Percentiles rank a stretch among this genome's conserved stretches.
Conservation (phyloP, 1,140 invertebrate species). For the Aethina tumida region DNA sequence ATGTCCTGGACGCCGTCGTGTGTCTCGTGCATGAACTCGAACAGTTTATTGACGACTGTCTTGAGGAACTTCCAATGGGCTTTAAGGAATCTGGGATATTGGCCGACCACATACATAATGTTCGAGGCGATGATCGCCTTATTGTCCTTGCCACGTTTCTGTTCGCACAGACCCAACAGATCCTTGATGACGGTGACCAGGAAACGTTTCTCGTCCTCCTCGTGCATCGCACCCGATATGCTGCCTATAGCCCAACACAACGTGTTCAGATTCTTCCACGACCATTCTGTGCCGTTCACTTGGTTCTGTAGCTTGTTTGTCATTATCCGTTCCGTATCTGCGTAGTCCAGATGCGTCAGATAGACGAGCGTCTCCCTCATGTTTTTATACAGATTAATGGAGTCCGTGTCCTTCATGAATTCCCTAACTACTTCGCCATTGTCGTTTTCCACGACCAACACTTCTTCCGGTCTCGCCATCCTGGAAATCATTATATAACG, state of each 20-base stretch:
- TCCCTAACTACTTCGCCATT: constrained; percentile 99
- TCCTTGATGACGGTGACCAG: constrained; percentile 99
- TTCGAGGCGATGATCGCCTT: constrained; percentile 99
- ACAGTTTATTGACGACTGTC: constrained; percentile 99
- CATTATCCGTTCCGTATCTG: constrained; percentile 98
- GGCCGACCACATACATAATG: constrained; percentile 99
- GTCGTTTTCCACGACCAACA: constrained; percentile 99
- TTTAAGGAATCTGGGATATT: constrained; percentile 96
- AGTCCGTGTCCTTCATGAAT: constrained; percentile 99
- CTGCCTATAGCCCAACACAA: constrained; percentile 99
- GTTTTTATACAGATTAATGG: constrained; percentile 98
- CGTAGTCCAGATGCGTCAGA: constrained; percentile 96
- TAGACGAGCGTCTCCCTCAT: constrained; percentile 99
- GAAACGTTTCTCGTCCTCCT: constrained; percentile 99
- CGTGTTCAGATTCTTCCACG: constrained; percentile 99
- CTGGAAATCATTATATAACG: constrained; percentile 98
- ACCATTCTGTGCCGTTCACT: constrained; percentile 98
- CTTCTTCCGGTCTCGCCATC: constrained; percentile 99
- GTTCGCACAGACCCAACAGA: constrained; percentile 94
- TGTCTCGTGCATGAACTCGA: constrained; percentile 99
- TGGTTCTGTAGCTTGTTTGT: constrained; percentile 98
- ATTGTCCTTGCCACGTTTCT: constrained; percentile 99
- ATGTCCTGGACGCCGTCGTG: constrained; percentile 99
- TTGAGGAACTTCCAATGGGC: constrained; percentile 99
- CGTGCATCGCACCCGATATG: constrained; percentile 97